A percentile compares a stretch with the other conserved stretches of the same genome.
Conservation (phyloP, 2,113 vertebrate species). For the Todiramphus chloris region DNA sequence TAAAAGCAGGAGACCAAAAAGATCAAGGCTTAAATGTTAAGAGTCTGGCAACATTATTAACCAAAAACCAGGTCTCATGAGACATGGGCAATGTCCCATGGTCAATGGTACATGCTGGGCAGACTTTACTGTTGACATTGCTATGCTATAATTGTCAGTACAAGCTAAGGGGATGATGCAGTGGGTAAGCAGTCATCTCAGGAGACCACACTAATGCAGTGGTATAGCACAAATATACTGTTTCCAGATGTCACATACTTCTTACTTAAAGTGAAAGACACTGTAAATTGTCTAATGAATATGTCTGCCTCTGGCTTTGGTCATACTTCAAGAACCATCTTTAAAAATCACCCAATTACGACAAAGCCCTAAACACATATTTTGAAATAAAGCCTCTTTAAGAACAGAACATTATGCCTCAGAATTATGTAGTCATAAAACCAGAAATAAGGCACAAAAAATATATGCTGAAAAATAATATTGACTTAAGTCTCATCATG, state of each 20-base stretch:
- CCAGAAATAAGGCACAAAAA: not conserved
- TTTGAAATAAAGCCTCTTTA: conserved; percentile 12
- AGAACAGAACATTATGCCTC: not conserved
- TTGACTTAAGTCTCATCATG: not conserved
- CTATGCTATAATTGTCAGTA: not conserved
- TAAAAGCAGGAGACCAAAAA: not conserved
- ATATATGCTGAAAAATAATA: not conserved
- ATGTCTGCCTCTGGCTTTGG: not conserved
- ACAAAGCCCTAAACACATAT: not conserved
- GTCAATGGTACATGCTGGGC: not conserved
- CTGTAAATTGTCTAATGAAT: not conserved
- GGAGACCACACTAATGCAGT: not conserved
- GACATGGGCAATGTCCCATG: not conserved
- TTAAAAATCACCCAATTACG: not conserved
- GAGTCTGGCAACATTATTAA: not conserved
- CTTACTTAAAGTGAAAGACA: not conserved
- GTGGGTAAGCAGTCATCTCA: not conserved
- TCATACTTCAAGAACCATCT: not conserved
- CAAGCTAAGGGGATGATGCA: not conserved
- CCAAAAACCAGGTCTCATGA: not conserved
- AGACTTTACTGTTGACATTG: not conserved
- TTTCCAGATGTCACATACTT: conserved; percentile 2
- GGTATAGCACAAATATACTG: not conserved
- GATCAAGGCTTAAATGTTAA: not conserved
- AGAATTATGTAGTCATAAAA: not conserved